Base-by-base conservation (phyloP, 2,797 vertebrate genomes). In the Gambusia yucatana region DNA sequence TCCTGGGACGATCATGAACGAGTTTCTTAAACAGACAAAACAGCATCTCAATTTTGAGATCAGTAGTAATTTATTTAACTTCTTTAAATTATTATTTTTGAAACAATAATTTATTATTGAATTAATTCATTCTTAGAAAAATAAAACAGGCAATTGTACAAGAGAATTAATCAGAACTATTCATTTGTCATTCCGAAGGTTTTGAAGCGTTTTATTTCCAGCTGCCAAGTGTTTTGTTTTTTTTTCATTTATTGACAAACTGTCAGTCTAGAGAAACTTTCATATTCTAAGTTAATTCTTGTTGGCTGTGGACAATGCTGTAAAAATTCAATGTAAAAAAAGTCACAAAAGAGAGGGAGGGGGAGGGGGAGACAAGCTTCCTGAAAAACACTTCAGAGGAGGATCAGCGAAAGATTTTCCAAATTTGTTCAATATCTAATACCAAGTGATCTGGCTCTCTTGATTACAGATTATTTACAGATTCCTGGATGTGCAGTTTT, bases 1-100 rank as follows among this genome's bases (percentile, higher is more conserved):
- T 87, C 71, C 65, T 63, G 8, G 43, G 78, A 74, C 70, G 75
- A 83, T 50, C 77, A 67, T 43, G 80, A 83, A 77, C 81, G 71
- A 67, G 16, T 76, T 17, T 41, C 9, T 55, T n/a, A 25, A 41
- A 41, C 6, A 11, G 2, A 57, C 8, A 4, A 11, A n/a, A 43
- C 6, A 43, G 47, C 25, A 6, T 25, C 30, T 36, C 72, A 39
- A 52, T 25, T 22, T 59, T 55, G 33, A 13, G 16, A 55, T 36
- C 6, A 14, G 28, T 39, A 13, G 39, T 44, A 44, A 74, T 55
- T 43, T 7, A 55, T 39, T 55, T 36, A 33, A 36, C 39, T 55
- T 74, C 14, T 43, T 41, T n/a, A 55, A 61, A 59, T 59, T 10
- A 13, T 57, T 28, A 11, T 36, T 47, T 16, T 43, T 9, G 4